Base-by-base conservation (phyloP, 23 tunicate species). In the Trididemnum miniatum region DNA sequence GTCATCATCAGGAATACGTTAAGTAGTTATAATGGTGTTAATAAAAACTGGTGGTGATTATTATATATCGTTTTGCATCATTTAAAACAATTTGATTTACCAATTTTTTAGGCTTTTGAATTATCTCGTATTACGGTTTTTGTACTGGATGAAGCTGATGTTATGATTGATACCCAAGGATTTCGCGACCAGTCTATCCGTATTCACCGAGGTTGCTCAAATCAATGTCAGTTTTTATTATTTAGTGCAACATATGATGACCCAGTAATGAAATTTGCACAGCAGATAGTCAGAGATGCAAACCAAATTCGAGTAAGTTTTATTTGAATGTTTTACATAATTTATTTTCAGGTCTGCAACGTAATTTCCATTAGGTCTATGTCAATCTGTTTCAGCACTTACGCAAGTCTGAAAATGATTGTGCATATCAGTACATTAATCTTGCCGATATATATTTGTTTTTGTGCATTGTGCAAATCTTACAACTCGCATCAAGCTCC, bases 111-210 rank as follows among this genome's bases (percentile, higher is more conserved):
- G 92, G 94, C 85, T 25, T 77, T 93, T 50, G 98, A 93, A 66
- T 39, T 87, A 30, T 31, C 59, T 1, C 71, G 72, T 65, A 84
- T 93, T 35, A 66, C 76, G 40, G 99, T 95, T 3, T 95, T 95
- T 87, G 99, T 95, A n/a, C 78, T 95, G 67, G 99, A 95, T 77
- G 99, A 95, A 80, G 99, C 99, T 26, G 99, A 95, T 91, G 99
- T 95, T 24, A 95, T 95, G 99, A 95, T 95, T 35, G 99, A 95
- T 27, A 95, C 99, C 1, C 99, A 95, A 63, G 99, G 99, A 1
- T 91, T 89, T 73, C 92, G 93, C 73, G 99, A 95, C 57, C 93
- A 87, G 49, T 86, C 96, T 27, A 95, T 95, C 35, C 76, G 90
- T 51, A 69, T 95, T 24, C 96, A 95, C 1, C 60, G 81, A 30